phyloP scores from a whole-genome alignment of 2,113 vertebrate species.

The Elgaria multicarinata region DNA sequence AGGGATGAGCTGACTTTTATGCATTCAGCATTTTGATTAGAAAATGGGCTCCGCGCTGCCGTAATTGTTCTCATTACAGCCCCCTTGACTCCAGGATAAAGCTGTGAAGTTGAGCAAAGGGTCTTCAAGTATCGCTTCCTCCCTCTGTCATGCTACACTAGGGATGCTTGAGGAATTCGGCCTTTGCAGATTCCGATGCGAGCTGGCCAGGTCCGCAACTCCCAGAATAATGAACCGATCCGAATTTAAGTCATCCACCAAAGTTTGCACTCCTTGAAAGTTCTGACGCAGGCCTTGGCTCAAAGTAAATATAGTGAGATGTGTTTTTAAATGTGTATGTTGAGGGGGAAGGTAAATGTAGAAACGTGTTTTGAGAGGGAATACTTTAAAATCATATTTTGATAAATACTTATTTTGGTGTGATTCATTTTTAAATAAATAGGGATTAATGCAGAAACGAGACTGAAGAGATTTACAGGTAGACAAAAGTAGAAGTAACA shows the following conservation, averaged over 20 bases:
- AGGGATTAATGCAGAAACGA: background rate
- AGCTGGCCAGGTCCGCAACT: background rate
- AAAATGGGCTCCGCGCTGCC: constrained; percentile 52
- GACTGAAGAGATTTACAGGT: background rate
- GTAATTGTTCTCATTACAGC: constrained; percentile 51
- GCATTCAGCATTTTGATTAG: constrained; percentile 60
- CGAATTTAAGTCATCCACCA: background rate
- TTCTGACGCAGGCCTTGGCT: background rate
- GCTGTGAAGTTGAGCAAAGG: constrained; percentile 54
- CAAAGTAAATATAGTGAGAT: too few species aligned
- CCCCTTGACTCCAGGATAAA: constrained; percentile 49
- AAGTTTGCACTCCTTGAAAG: background rate
- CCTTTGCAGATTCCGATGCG: background rate
- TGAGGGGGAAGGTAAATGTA: too few species aligned
- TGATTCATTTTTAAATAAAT: background rate
- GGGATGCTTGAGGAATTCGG: background rate
- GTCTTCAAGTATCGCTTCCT: constrained; percentile 41
- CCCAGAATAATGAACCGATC: background rate
- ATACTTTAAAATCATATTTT: background rate
- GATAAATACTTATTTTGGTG: background rate
- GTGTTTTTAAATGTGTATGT: too few species aligned
- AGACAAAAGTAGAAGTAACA: background rate
- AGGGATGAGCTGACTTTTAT: constrained; percentile 4
- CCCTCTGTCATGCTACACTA: background rate
- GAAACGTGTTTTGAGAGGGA: background rate